Evolutionary conservation across 2,113 vertebrate species (phyloP).

Genomic region (Lampris incognitus): DNA sequence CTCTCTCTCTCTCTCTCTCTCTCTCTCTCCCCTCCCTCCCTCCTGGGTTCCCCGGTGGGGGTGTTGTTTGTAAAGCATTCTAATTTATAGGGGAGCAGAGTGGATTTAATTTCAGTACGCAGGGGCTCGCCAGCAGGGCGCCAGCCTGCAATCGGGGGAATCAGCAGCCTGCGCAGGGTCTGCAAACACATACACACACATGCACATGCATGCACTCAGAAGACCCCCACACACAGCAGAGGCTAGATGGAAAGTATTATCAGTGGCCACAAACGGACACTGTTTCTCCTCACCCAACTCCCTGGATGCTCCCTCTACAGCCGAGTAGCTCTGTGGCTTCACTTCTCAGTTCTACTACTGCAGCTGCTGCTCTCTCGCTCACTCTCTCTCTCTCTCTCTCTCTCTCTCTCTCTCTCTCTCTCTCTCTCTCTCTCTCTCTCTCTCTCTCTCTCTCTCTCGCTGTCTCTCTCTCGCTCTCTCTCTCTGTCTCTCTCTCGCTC

Average conservation of each 20-base stretch:
- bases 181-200: constrained; percentile 59
- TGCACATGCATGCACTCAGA: constrained; percentile 51
- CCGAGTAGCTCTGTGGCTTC: constrained; percentile 87
- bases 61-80: constrained; percentile 99
- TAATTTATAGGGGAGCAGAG: constrained; percentile 99
- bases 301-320: constrained; percentile 87
- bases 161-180: constrained; percentile 72
- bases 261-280: constrained; percentile 97
- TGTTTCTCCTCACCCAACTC: constrained; percentile 97
- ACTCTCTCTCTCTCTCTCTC: background rate
- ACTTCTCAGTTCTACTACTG: constrained; percentile 57
- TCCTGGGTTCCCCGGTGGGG: constrained; percentile 85
- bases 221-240: constrained; percentile 81
- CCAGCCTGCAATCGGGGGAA: constrained; percentile 94
- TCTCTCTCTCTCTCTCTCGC: constrained; percentile 63
- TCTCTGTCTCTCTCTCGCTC: constrained; percentile 53
- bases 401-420: background rate
- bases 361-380: constrained; percentile 58
- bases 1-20: constrained; percentile 18
- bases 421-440: background rate
- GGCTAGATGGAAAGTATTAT: constrained; percentile 98
- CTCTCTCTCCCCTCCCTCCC: constrained; percentile 25
- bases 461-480: constrained; percentile 64
- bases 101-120: constrained; percentile 98
- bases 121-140: constrained; percentile 98